A percentile compares a stretch with the other conserved stretches of the same genome.
phyloP scores from a whole-genome alignment of 2,797 vertebrate species.

The Manis pentadactyla region DNA sequence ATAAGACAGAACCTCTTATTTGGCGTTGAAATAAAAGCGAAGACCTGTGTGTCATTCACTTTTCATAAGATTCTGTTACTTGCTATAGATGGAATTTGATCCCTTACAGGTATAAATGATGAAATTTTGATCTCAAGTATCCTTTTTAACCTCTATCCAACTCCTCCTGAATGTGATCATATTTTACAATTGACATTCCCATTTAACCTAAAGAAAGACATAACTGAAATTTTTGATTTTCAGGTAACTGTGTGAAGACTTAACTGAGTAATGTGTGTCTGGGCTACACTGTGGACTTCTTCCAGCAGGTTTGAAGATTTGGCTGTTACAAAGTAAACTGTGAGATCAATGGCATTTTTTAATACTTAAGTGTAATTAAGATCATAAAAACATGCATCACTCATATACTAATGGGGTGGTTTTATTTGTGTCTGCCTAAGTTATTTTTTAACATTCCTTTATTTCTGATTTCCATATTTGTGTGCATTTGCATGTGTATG shows the following conservation, averaged over 20 bases:
- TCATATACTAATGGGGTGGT: slow-evolving; percentile 67
- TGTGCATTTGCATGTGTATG: slow-evolving; percentile 52
- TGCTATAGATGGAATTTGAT: not conserved
- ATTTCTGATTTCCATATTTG: slow-evolving; percentile 69
- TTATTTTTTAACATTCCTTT: slow-evolving; percentile 82
- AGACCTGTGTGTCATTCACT: slow-evolving; percentile 8
- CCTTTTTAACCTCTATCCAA: not conserved
- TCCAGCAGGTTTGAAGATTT: slow-evolving; percentile 88
- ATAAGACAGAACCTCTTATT: not conserved
- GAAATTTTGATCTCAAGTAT: slow-evolving; percentile 52
- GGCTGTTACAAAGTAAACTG: slow-evolving; percentile 82
- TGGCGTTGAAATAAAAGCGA: slow-evolving; percentile 10
- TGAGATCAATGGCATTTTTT: slow-evolving; percentile 83
- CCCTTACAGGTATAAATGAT: not conserved
- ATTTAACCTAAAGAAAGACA: not conserved
- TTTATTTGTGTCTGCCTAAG: slow-evolving; percentile 82
- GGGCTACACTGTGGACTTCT: slow-evolving; percentile 67
- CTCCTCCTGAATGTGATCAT: not conserved
- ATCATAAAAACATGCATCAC: slow-evolving; percentile 81
- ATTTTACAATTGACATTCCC: not conserved
- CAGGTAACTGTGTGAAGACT: slow-evolving; percentile 81
- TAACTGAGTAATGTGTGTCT: not conserved
- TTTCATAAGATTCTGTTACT: slow-evolving; percentile 7
- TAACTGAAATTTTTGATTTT: slow-evolving; percentile 75
- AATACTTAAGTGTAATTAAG: slow-evolving; percentile 77